A percentile compares a stretch with the other conserved stretches of the same genome.
Conservation (phyloP, 2,888 invertebrate genomes). For the Archips crataeganus region DNA sequence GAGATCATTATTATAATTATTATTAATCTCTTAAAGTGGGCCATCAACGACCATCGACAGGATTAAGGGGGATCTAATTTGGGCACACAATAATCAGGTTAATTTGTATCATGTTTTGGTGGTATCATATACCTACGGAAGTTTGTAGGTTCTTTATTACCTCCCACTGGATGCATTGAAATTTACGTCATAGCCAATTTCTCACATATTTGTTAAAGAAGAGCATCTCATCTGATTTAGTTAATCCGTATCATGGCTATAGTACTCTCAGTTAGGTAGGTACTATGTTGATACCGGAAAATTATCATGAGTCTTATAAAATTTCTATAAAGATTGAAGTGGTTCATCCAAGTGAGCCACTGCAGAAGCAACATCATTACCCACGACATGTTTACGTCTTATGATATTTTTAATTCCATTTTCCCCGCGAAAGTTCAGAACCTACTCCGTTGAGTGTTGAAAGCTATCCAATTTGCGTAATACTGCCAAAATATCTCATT, state of each 20-base stretch:
- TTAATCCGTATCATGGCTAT: background rate
- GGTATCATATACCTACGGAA: background rate
- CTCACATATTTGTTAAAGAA: background rate
- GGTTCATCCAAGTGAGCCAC: slow-evolving; percentile 43
- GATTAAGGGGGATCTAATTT: slow-evolving; percentile 47
- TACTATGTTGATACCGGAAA: background rate
- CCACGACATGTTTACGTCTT: slow-evolving; percentile 81
- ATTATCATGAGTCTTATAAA: background rate
- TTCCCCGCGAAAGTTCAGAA: slow-evolving; percentile 84
- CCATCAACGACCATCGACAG: slow-evolving; percentile 49
- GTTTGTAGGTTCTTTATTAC: background rate
- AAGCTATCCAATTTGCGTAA: slow-evolving; percentile 87
- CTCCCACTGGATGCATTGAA: background rate
- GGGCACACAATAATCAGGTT: slow-evolving; percentile 40
- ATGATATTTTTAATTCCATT: slow-evolving; percentile 86
- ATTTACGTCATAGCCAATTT: background rate
- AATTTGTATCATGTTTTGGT: slow-evolving; percentile 37
- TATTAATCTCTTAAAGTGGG: slow-evolving; percentile 63
- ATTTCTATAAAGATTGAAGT: slow-evolving; percentile 38
- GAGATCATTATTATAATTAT: slow-evolving; percentile 67
- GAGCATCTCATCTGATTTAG: background rate
- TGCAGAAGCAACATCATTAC: slow-evolving; percentile 78
- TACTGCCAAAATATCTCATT: slow-evolving; percentile 87
- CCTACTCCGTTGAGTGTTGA: slow-evolving; percentile 86
- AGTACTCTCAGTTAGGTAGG: background rate